A percentile compares a stretch with the other conserved stretches of the same genome.
These are phyloP conservation scores for Protodeltote pygarga DNA, from an alignment of 2,888 invertebrate species.

Conservation along the genomic window DNA sequence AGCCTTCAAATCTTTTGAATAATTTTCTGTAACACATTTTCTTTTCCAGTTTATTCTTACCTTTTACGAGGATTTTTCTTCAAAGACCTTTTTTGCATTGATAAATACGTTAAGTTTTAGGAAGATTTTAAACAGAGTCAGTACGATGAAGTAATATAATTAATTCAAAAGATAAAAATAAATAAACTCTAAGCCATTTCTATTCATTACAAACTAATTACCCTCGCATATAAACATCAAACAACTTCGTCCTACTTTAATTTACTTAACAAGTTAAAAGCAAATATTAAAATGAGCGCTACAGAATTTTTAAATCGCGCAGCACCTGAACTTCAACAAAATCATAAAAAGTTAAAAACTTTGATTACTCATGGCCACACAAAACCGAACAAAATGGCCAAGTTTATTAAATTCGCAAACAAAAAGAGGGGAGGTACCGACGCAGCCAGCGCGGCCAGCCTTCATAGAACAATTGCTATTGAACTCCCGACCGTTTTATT, in stretches of 20 bases:
- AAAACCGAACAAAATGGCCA: slow-evolving; percentile 40
- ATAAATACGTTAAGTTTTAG: background rate
- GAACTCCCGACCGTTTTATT: slow-evolving; percentile 47
- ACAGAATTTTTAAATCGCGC: background rate
- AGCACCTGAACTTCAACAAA: slow-evolving; percentile 11
- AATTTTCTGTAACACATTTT: slow-evolving; percentile 31
- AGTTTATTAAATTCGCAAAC: slow-evolving; percentile 50
- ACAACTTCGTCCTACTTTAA: too few relatives aligned
- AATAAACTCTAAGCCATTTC: too few relatives aligned
- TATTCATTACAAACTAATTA: too few relatives aligned
- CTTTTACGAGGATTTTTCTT: slow-evolving; percentile 18
- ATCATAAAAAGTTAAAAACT: slow-evolving; percentile 35
- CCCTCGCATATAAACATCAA: too few relatives aligned
- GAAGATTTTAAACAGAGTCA: too few relatives aligned
- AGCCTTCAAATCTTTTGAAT: slow-evolving; percentile 44
- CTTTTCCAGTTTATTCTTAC: slow-evolving; percentile 31
- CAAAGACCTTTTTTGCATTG: slow-evolving; percentile 3
- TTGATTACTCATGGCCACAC: slow-evolving; percentile 41
- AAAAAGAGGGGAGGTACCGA: slow-evolving; percentile 32
- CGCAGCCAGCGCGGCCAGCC: too few relatives aligned
- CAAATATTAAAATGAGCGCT: background rate
- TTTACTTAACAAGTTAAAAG: too few relatives aligned
- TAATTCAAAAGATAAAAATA: too few relatives aligned
- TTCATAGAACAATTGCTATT: slow-evolving; percentile 55
- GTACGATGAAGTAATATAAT: too few relatives aligned